A percentile compares a stretch with the other conserved stretches of the same genome.
phyloP scores from a whole-genome alignment of 2,797 vertebrate genomes.

The Hephaestus fuliginosus region DNA sequence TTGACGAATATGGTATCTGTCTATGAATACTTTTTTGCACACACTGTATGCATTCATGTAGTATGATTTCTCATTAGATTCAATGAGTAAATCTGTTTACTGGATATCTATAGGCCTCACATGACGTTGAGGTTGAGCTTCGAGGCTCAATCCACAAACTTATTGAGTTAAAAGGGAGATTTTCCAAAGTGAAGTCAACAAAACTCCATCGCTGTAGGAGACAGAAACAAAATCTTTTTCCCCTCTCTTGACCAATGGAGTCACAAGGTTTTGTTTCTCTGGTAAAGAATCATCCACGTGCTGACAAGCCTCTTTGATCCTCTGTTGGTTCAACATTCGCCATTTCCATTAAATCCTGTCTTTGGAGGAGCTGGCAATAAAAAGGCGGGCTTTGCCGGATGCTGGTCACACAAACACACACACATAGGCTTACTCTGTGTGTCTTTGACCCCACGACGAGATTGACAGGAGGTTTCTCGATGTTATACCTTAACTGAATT shows the following conservation, averaged over 20 bases:
- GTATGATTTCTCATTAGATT: not conserved
- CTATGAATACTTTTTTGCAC: not conserved
- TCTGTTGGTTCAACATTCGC: constrained; percentile 61
- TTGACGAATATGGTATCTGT: not conserved
- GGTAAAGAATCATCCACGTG: constrained; percentile 52
- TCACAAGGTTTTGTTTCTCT: constrained; percentile 56
- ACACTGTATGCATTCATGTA: not conserved
- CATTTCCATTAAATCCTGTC: constrained; percentile 75
- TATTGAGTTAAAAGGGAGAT: not conserved
- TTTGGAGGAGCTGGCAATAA: constrained; percentile 78
- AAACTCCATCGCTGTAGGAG: not conserved
- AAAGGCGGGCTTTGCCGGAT: constrained; percentile 63
- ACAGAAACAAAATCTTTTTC: constrained; percentile 5
- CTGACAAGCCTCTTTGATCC: constrained; percentile 76
- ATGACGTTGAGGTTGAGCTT: not conserved
- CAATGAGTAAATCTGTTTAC: not conserved
- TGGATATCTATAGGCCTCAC: too few species aligned
- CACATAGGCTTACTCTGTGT: constrained; percentile 60
- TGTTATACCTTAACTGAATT: not conserved
- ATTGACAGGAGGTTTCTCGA: constrained; percentile 48
- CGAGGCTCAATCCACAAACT: too few species aligned
- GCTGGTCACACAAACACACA: constrained; percentile 31
- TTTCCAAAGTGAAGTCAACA: constrained; percentile 14
- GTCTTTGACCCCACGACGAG: constrained; percentile 81
- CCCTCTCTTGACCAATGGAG: constrained; percentile 12